Evolutionary conservation across 2,113 vertebrate species (phyloP).

Genomic region (Cyprinodon tularosa): DNA sequence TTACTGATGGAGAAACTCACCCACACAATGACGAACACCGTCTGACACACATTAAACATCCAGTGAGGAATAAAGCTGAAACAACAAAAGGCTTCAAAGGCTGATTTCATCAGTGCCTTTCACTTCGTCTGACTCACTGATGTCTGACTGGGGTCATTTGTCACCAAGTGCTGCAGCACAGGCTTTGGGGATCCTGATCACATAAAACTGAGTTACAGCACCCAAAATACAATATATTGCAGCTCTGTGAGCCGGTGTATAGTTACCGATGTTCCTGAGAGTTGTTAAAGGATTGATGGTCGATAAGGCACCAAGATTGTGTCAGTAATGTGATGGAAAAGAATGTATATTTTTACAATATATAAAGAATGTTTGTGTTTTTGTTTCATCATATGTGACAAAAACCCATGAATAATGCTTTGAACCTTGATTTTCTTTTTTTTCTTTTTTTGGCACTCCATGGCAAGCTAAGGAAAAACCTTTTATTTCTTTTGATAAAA

Average conservation of each 20-base stretch:
- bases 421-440: slow-evolving; percentile 24
- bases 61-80: slow-evolving; percentile 15
- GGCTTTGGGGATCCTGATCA: slow-evolving; percentile 52
- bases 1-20: slow-evolving; percentile 37
- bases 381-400: not conserved
- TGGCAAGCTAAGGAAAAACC: slow-evolving; percentile 8
- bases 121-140: slow-evolving; percentile 44
- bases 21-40: slow-evolving; percentile 30
- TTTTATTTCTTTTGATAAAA: no score
- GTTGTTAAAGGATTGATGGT: slow-evolving; percentile 18
- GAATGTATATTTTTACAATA: slow-evolving; percentile 21
- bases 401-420: not conserved
- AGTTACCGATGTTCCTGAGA: slow-evolving; percentile 45
- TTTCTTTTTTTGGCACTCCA: slow-evolving; percentile 13
- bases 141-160: slow-evolving; percentile 56
- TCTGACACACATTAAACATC: slow-evolving; percentile 34
- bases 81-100: slow-evolving; percentile 33
- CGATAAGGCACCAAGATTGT: slow-evolving; percentile 14
- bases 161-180: slow-evolving; percentile 46
- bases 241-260: slow-evolving; percentile 34
- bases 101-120: slow-evolving; percentile 40
- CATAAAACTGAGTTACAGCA: slow-evolving; percentile 67
- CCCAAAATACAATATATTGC: slow-evolving; percentile 57
- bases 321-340: slow-evolving; percentile 19
- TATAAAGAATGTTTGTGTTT: not conserved